Conservation (phyloP, 2,113 vertebrate genomes). For the Gulo gulo region DNA sequence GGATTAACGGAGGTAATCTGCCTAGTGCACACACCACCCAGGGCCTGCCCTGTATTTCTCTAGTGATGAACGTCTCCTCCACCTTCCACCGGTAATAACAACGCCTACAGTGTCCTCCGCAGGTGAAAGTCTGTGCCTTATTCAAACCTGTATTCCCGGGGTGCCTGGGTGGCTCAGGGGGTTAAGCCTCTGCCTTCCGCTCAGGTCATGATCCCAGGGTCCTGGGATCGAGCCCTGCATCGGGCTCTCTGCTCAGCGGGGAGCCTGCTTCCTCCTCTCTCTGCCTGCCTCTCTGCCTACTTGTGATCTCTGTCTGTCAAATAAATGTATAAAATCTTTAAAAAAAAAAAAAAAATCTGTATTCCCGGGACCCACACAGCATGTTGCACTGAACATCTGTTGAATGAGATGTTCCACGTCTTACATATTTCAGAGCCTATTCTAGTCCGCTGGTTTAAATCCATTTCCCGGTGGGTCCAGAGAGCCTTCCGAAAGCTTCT, state of each 20-base stretch:
- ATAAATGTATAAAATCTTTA: no score
- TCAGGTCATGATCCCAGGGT: no score
- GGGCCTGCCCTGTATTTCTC: not conserved
- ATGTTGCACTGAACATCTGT: not conserved
- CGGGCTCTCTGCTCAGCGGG: no score
- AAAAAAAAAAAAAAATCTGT: not conserved
- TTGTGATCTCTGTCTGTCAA: no score
- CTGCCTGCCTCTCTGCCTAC: no score
- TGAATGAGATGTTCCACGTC: not conserved
- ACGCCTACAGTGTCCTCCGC: not conserved
- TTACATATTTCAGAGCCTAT: not conserved
- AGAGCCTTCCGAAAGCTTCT: not conserved
- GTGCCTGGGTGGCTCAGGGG: no score
- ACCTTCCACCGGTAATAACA: not conserved
- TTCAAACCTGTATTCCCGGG: not conserved
- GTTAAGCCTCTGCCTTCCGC: no score
- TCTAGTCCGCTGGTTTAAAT: not conserved
- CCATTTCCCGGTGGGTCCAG: not conserved
- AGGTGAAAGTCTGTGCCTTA: not conserved
- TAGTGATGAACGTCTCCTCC: not conserved
- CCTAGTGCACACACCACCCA: accelerated
- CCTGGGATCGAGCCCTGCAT: no score
- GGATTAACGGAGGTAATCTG: accelerated
- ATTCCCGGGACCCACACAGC: not conserved
- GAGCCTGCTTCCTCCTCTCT: no score